Evolutionary conservation across 2,797 vertebrate genomes (phyloP), one percentile per base, ranked within the genome.

Genomic region (Novumbra hubbsi): DNA sequence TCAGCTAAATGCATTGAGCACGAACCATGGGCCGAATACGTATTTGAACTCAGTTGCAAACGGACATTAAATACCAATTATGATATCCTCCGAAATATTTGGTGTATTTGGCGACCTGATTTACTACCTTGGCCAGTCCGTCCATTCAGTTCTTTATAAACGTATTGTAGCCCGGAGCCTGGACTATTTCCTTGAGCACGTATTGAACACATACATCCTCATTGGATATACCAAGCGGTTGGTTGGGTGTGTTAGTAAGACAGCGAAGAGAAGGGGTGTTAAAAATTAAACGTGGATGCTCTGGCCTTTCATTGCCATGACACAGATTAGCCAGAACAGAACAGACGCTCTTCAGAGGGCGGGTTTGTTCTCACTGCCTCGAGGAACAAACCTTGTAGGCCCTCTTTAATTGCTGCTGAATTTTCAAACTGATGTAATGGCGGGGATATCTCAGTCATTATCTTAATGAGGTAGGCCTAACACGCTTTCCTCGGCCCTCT

Each of bases 381-480:
- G 75, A 93, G 92, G 92, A 97, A 93, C 91, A 94, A 97, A 93
- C 91, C 94, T 93, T 88, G 94, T 92, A 94, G 93, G 94, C 48
- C 41, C 49, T 85, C 93, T 97, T 96, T 96, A 98, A 98, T 97
- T 96, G 96, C 95, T 95, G 95, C 95, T 95, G 95, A 94, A 95
- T 97, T 96, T 96, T 95, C 94, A 94, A 95, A 94, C 93, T 91
- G 93, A 94, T 96, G 94, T 95, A 96, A 96, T 95, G 93, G 94
- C 92, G 92, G 94, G 89, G 90, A 96, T 95, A 94, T 96, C 95
- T 96, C 95, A 95, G 96, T 98, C 96, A 96, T 98, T 97, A 96
- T 95, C 95, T 95, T 98, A 98, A 98, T 96, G 95, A 98, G 96
- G 93, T 96, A 96, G 96, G 97, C 96, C 95, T 96, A 92, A n/a